Conservation (phyloP, 2,888 invertebrate genomes). For the Diaprepes abbreviatus region DNA sequence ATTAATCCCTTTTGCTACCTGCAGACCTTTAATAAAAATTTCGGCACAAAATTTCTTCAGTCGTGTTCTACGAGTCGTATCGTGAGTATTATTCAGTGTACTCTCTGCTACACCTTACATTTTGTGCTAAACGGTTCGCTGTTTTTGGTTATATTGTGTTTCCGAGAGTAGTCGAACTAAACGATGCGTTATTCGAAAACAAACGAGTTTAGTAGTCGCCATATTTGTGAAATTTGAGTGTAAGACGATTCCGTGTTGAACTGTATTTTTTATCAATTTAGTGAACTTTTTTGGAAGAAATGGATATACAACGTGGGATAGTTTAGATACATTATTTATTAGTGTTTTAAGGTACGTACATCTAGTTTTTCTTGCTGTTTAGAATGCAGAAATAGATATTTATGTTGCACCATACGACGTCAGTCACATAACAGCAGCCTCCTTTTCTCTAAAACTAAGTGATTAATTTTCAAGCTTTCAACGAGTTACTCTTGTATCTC, state of each 20-base stretch:
- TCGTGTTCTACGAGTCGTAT: too few relatives aligned
- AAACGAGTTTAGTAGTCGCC: slow-evolving; percentile 27
- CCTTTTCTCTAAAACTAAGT: slow-evolving; percentile 3
- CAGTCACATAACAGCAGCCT: slow-evolving; percentile 24
- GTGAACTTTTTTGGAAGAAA: slow-evolving; percentile 19
- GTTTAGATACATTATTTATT: slow-evolving; percentile 2
- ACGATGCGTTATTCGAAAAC: slow-evolving; percentile 3
- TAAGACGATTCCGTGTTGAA: slow-evolving; percentile 11
- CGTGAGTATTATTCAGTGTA: not conserved
- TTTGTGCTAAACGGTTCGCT: not conserved
- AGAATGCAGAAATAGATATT: not conserved
- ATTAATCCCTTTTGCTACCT: too few relatives aligned
- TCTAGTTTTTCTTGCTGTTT: not conserved
- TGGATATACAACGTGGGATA: slow-evolving; percentile 11
- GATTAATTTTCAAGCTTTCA: not conserved
- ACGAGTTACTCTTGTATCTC: not conserved
- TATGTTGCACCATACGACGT: slow-evolving; percentile 27
- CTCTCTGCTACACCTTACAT: too few relatives aligned
- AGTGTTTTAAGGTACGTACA: slow-evolving; percentile 24
- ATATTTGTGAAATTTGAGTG: slow-evolving; percentile 28
- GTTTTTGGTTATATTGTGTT: too few relatives aligned
- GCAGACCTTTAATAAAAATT: too few relatives aligned
- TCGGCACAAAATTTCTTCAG: too few relatives aligned
- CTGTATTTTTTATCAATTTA: slow-evolving; percentile 13
- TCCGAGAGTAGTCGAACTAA: not conserved